Conservation (phyloP, 1,140 invertebrate genomes). For the Teleopsis dalmanni region DNA sequence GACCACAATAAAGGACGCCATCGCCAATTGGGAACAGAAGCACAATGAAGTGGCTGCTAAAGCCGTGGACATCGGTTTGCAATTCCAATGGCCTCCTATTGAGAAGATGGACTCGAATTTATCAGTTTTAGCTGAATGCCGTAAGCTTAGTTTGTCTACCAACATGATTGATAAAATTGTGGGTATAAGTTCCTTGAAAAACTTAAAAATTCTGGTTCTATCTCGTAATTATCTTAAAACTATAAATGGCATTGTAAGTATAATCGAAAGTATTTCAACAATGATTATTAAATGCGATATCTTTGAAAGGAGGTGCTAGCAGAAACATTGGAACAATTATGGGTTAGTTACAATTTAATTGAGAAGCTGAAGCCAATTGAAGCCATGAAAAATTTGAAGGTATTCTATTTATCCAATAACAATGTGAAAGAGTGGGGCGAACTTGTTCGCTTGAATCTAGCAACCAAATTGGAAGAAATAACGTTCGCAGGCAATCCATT, state of each 20-base stretch:
- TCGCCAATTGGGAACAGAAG: slow-evolving; percentile 77
- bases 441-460: slow-evolving; percentile 60
- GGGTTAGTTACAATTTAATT: slow-evolving; percentile 92
- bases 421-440: slow-evolving; percentile 82
- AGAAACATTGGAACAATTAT: slow-evolving; percentile 83
- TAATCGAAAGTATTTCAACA: no score
- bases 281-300: no score
- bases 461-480: slow-evolving; percentile 58
- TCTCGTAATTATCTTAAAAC: slow-evolving; percentile 86
- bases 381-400: slow-evolving; percentile 70
- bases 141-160: slow-evolving; percentile 80
- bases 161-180: slow-evolving; percentile 89
- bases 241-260: slow-evolving; percentile 68
- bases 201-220: slow-evolving; percentile 75
- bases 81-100: slow-evolving; percentile 73
- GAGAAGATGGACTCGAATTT: slow-evolving; percentile 74
- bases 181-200: slow-evolving; percentile 67
- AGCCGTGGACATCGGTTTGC: slow-evolving; percentile 67
- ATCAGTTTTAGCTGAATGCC: slow-evolving; percentile 55
- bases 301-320: slow-evolving; percentile 66
- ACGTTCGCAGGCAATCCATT: slow-evolving; percentile 79
- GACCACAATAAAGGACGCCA: slow-evolving; percentile 70
- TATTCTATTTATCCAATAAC: slow-evolving; percentile 85
- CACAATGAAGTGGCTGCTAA: slow-evolving; percentile 54
- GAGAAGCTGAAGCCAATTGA: slow-evolving; percentile 87